Evolutionary conservation across 2,888 invertebrate species (phyloP), one percentile per base, ranked within the genome.

Genomic region (Bugulina stolonifera): DNA sequence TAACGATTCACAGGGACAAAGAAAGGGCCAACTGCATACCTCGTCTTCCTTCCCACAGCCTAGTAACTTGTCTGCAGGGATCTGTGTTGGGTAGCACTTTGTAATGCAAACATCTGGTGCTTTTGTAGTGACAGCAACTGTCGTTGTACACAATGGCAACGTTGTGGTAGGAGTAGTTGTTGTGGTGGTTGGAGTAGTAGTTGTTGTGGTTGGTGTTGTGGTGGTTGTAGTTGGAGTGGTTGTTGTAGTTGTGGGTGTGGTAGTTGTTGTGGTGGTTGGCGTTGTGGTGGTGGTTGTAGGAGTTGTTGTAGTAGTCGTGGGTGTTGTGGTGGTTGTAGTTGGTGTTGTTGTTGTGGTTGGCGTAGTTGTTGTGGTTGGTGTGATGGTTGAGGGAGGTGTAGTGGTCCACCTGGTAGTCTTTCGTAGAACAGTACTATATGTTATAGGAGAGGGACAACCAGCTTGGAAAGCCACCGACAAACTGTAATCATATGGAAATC

Each of bases 291-390:
- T 64, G 3, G 64, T 27, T 25, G 32, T 14, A 64, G 25, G 27
- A 32, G 27, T 29, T 14, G 70, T n/a, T 35, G n/a, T 27, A 3
- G 52, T 52, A 10, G 43, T 52, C 1, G 43, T 34, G 14, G 25
- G n/a, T 70, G 43, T 18, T 34, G 52, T 25, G 2, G 43, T 23
- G 3, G 34, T 34, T 69, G 69, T 69, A 5, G 69, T 69, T 3
- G 69, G 18, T 69, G 70, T 70, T 71, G 71, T 29, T n/a, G 70
- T 70, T 35, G 70, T 70, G 2, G 70, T 52, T 2, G 70, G 22
- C 18, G 70, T n/a, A 18, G 70, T 52, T 70, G 35, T 52, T 70
- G 35, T 70, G 23, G 43, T 52, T 35, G 70, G 43, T 70, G 70
- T 70, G 3, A 43, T 52, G 3, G 70, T 69, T 69, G 69, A 27